Conservation (phyloP, 2,888 invertebrate genomes). For the Ditula angustiorana region DNA sequence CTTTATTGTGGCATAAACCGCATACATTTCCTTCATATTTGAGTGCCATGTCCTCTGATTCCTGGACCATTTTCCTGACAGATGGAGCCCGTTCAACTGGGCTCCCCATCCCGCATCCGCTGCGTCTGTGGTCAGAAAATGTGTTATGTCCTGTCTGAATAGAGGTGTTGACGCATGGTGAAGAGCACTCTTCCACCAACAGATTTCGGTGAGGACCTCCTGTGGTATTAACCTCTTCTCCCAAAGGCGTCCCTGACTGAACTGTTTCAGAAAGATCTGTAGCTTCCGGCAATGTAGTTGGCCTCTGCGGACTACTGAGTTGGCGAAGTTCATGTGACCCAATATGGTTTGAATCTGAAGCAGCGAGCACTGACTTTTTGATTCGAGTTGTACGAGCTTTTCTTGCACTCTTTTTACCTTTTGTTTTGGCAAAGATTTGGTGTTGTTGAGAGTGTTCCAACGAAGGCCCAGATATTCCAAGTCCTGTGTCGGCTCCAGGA, state of each 20-base stretch:
- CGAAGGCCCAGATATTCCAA: neutral
- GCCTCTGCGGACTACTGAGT: slow-evolving; percentile 30
- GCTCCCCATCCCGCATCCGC: too few species aligned
- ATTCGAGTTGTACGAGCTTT: neutral
- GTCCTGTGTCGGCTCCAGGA: neutral
- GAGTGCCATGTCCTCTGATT: too few species aligned
- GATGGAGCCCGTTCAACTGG: slow-evolving; percentile 32
- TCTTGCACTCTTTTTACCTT: neutral
- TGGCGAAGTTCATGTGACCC: slow-evolving; percentile 15
- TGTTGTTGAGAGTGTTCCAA: neutral
- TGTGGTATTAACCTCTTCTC: too few species aligned
- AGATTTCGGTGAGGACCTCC: too few species aligned
- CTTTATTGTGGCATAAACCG: slow-evolving; percentile 40
- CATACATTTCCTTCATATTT: too few species aligned
- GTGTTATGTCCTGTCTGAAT: slow-evolving; percentile 39
- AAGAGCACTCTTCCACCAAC: too few species aligned
- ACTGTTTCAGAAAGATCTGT: too few species aligned
- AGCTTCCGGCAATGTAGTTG: slow-evolving; percentile 40
- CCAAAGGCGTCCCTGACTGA: too few species aligned
- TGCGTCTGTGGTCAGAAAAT: slow-evolving; percentile 43
- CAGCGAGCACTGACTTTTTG: neutral
- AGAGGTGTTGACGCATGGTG: too few species aligned
- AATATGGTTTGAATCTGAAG: neutral
- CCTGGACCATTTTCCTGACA: slow-evolving; percentile 42
- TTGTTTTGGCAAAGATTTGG: neutral